Evolutionary conservation across 2,113 vertebrate species (phyloP), one percentile per base, ranked within the genome.

Genomic region (Eubucco bourcierii): DNA sequence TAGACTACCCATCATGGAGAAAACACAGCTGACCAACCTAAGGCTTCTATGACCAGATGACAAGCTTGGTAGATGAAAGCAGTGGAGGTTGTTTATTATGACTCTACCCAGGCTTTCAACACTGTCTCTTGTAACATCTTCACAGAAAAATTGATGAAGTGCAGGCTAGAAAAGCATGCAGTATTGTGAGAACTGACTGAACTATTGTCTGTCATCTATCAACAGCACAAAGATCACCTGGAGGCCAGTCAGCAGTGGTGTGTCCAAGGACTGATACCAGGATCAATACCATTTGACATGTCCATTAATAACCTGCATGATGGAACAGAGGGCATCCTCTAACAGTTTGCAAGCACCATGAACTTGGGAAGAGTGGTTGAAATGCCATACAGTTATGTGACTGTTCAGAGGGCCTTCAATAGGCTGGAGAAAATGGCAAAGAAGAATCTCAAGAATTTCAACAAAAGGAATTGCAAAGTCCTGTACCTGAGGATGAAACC

Each of bases 241-340:
- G 46, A 61, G 34, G 21, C 6, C 39, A 56, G 50, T 12, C 39
- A 84, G 31, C 3, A 63, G 12, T 33, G 17, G 7, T 50, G n/a
- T 37, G 77, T 16, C 4, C 44, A 58, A 52, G 12, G 20, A 41
- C 0, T 55, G 53, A 33, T 21, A 80, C 12, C 13, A 25, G 9
- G 17, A 81, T 14, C 41, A 52, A 16, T 16, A 33, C 10, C 27
- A 53, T 55, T 91, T 55, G 59, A 44, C 17, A 39, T 50, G 20
- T 50, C 47, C 21, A 50, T 50, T 50, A 50, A 21, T 50, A 21
- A 50, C 20, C 21, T 50, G 25, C 46, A 39, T 0, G 0, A 46
- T 15, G 56, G 28, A 21, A 87, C 14, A 80, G 15, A 56, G 55
- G 18, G 3, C 27, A 53, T 7, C 1, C 14, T 47, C 56, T 53